A percentile compares a stretch with the other conserved stretches of the same genome.
phyloP scores from a whole-genome alignment of 2,888 invertebrate genomes.

The Taenaris catops region DNA sequence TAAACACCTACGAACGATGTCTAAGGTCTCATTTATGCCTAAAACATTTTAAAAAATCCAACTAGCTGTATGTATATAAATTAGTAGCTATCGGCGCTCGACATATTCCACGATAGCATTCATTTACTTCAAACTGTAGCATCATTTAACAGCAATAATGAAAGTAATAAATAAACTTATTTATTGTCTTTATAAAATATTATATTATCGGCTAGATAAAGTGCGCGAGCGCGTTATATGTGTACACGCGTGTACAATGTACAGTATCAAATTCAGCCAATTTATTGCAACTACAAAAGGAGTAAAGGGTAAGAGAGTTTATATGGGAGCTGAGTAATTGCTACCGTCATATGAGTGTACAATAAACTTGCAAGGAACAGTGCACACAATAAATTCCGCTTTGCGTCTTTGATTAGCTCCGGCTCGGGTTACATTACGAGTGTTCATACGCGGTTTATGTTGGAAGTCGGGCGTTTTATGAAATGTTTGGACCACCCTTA shows the following conservation, averaged over 20 bases:
- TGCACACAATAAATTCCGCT: slow-evolving; percentile 73
- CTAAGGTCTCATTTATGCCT: too few relatives aligned
- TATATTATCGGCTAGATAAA: too few relatives aligned
- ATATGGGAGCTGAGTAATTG: slow-evolving; percentile 70
- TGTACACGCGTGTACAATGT: neutral
- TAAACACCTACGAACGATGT: too few relatives aligned
- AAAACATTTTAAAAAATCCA: too few relatives aligned
- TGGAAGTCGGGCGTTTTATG: slow-evolving; percentile 43
- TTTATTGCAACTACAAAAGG: slow-evolving; percentile 30
- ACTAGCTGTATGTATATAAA: too few relatives aligned
- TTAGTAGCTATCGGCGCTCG: too few relatives aligned
- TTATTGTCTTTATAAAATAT: too few relatives aligned
- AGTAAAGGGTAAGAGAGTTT: slow-evolving; percentile 35
- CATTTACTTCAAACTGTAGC: too few relatives aligned
- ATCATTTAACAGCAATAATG: too few relatives aligned
- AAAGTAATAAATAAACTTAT: too few relatives aligned
- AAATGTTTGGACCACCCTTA: slow-evolving; percentile 56
- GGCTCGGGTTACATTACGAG: slow-evolving; percentile 64
- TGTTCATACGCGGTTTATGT: slow-evolving; percentile 43
- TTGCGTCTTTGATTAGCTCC: slow-evolving; percentile 71
- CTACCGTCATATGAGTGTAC: slow-evolving; percentile 63
- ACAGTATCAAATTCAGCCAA: slow-evolving; percentile 7
- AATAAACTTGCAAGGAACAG: slow-evolving; percentile 69
- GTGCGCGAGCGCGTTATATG: too few relatives aligned
- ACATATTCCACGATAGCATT: too few relatives aligned